These are phyloP conservation scores for Heliconius hermathena DNA, from an alignment of 1,140 invertebrate genomes.

Conservation along the genomic window DNA sequence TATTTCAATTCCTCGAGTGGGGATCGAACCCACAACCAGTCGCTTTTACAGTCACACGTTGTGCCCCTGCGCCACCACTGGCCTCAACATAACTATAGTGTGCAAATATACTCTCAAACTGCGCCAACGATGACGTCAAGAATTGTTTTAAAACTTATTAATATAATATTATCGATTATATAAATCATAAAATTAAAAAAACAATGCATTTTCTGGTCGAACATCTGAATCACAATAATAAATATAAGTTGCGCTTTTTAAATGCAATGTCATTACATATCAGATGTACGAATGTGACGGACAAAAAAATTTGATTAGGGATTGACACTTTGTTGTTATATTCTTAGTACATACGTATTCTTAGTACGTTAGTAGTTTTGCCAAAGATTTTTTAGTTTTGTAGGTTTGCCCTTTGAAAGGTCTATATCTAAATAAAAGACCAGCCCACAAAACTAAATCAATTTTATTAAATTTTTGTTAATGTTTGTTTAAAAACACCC, in stretches of 20 bases:
- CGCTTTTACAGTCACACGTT: too few relatives aligned
- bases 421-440: not conserved
- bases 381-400: not conserved
- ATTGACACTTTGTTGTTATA: not conserved
- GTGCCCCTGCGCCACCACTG: too few relatives aligned
- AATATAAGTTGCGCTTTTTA: not conserved
- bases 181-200: not conserved
- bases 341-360: not conserved
- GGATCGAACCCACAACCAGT: too few relatives aligned
- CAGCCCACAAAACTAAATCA: too few relatives aligned
- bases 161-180: not conserved
- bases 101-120: too few relatives aligned
- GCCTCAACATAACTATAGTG: too few relatives aligned
- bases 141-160: not conserved
- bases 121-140: too few relatives aligned
- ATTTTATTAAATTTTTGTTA: too few relatives aligned
- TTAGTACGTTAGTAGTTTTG: too few relatives aligned
- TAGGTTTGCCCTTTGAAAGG: not conserved
- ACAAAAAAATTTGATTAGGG: slow-evolving; percentile 1
- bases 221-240: not conserved
- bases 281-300: not conserved
- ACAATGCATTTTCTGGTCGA: not conserved
- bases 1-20: too few relatives aligned
- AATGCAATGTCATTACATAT: slow-evolving; percentile 13
- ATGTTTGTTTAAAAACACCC: too few relatives aligned